A percentile compares a stretch with the other conserved stretches of the same genome.
Conservation (phyloP, 2,797 vertebrate genomes). For the Leptatherina wallacei region DNA sequence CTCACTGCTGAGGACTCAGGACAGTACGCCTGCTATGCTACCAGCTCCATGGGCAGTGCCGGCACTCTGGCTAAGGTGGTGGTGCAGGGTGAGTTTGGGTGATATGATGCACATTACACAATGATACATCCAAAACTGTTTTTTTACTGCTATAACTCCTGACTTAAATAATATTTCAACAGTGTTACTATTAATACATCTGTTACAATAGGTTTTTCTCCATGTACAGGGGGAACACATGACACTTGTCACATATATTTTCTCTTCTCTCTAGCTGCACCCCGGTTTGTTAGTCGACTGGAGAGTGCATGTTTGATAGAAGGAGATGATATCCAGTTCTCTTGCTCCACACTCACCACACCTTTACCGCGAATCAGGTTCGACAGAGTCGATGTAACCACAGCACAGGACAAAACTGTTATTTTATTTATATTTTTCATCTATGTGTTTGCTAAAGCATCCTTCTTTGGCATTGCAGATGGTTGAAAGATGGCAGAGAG, state of each 20-base stretch:
- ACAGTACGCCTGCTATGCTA: constrained; percentile 93
- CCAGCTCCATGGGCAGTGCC: constrained; percentile 88
- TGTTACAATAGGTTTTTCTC: not conserved
- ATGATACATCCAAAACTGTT: not conserved
- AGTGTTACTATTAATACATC: not conserved
- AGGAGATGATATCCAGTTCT: constrained; percentile 89
- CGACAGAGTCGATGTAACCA: not conserved
- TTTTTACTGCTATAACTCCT: not conserved
- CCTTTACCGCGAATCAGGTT: constrained; percentile 90
- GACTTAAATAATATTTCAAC: not conserved
- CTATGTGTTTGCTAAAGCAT: constrained; percentile 1
- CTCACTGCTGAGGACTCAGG: constrained; percentile 88
- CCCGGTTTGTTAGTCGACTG: constrained; percentile 89
- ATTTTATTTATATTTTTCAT: not conserved
- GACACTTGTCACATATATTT: not conserved
- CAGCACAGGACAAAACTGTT: not conserved
- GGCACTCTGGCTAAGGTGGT: constrained; percentile 90
- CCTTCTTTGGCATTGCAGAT: constrained; percentile 78
- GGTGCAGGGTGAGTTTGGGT: constrained; percentile 87
- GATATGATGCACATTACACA: not conserved
- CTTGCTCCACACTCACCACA: constrained; percentile 87
- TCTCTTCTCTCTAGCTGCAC: constrained; percentile 85
- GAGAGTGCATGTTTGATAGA: constrained; percentile 88
- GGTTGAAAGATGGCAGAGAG: constrained; percentile 89
- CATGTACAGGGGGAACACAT: not conserved